phyloP scores from a whole-genome alignment of 2,797 vertebrate genomes.

The Eidolon dupreanum region DNA sequence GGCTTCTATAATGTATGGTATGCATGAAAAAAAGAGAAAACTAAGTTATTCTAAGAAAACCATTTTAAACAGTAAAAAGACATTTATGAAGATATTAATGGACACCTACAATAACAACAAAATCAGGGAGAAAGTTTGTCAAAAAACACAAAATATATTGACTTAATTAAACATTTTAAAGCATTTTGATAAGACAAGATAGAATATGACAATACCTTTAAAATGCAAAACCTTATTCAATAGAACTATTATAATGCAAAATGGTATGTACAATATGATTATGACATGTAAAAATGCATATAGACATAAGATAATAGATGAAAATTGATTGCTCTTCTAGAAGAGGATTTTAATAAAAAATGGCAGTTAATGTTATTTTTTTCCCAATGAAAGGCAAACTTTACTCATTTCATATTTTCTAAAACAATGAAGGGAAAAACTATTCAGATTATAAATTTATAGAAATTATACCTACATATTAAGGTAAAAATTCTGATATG shows the following conservation, averaged over 20 bases:
- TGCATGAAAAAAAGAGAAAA: background rate
- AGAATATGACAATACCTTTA: background rate
- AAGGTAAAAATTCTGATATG: background rate
- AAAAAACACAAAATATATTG: background rate
- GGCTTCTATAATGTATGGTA: background rate
- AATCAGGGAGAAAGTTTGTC: background rate
- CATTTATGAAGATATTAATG: background rate
- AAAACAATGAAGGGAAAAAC: background rate
- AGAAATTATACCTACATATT: background rate
- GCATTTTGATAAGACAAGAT: background rate
- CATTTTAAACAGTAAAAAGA: background rate
- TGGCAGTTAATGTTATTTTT: background rate
- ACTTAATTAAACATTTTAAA: background rate
- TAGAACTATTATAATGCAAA: background rate
- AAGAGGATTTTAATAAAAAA: constrained; percentile 18
- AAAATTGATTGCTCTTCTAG: background rate
- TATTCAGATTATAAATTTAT: background rate
- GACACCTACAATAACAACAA: background rate
- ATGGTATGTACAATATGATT: background rate
- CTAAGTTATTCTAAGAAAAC: background rate
- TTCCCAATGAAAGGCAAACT: background rate
- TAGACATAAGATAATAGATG: background rate
- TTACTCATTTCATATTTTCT: background rate
- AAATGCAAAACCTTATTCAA: background rate
- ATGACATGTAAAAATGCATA: background rate